Conservation (phyloP, 2,113 vertebrate genomes). For the Nothobranchius kuhntae region DNA sequence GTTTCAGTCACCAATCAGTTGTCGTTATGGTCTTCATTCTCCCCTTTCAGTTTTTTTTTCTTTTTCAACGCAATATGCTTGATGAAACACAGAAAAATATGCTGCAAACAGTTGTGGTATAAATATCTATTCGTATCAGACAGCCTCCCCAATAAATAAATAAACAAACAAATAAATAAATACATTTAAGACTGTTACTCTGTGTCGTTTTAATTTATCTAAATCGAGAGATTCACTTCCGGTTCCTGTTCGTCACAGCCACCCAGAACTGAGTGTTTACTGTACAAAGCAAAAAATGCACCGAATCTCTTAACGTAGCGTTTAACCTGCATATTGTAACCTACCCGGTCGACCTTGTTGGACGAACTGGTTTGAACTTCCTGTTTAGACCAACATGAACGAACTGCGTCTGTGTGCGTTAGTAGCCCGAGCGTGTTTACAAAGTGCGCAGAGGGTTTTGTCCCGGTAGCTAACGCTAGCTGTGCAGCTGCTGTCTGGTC, state of each 20-base stretch:
- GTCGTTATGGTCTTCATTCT: too few species aligned
- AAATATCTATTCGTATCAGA: too few species aligned
- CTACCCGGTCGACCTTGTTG: neutral
- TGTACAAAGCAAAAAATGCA: constrained; percentile 2
- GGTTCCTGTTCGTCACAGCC: constrained; percentile 43
- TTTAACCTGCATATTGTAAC: neutral
- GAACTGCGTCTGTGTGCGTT: constrained; percentile 6
- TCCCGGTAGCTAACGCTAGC: constrained; percentile 57
- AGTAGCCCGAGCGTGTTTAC: constrained; percentile 9
- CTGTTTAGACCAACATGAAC: constrained; percentile 25
- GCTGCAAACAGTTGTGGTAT: too few species aligned
- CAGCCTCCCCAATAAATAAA: neutral
- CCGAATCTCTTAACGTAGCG: neutral
- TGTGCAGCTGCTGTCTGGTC: constrained; percentile 15
- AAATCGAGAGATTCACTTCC: constrained; percentile 37
- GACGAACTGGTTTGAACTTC: neutral
- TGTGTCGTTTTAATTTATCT: neutral
- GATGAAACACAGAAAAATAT: too few species aligned
- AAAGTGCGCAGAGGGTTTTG: constrained; percentile 46
- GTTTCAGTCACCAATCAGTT: too few species aligned
- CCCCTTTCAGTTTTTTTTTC: too few species aligned
- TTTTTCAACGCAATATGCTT: too few species aligned
- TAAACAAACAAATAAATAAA: neutral
- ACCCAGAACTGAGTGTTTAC: constrained; percentile 6
- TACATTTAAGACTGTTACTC: neutral